Evolutionary conservation across 1,140 invertebrate genomes (phyloP).

Genomic region (Panagrolaimus sp.): DNA sequence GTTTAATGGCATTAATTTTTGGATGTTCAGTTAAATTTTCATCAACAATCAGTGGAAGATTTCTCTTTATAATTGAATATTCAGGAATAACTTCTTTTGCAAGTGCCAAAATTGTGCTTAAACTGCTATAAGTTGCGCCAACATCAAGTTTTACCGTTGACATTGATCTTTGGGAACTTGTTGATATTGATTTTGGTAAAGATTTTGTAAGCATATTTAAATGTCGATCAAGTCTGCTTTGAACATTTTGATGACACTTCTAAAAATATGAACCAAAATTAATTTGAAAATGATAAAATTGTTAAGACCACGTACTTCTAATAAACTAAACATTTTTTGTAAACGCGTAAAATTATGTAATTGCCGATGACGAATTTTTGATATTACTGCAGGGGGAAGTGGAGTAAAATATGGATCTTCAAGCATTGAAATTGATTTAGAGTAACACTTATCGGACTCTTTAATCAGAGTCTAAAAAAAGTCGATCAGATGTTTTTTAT

Average conservation of each 20-base stretch:
- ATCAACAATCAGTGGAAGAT: slow-evolving; percentile 11
- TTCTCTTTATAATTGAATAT: background rate
- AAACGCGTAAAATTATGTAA: slow-evolving; percentile 18
- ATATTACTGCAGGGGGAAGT: slow-evolving; percentile 20
- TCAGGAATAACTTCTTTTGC: slow-evolving; percentile 4
- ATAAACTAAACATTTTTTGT: slow-evolving; percentile 23
- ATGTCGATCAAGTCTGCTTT: background rate
- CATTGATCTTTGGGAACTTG: background rate
- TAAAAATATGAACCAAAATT: background rate
- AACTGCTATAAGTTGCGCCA: background rate
- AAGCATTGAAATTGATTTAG: background rate
- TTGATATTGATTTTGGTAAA: slow-evolving; percentile 6
- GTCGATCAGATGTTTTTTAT: too few relatives aligned
- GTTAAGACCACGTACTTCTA: slow-evolving; percentile 17
- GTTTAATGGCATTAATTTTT: slow-evolving; percentile 9
- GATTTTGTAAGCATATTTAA: background rate
- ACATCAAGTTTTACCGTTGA: slow-evolving; percentile 8
- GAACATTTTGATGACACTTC: slow-evolving; percentile 12
- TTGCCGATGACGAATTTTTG: slow-evolving; percentile 9
- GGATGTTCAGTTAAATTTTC: slow-evolving; percentile 9
- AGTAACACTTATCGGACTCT: slow-evolving; percentile 21
- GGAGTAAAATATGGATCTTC: slow-evolving; percentile 14
- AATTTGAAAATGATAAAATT: background rate
- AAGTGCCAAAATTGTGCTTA: background rate
- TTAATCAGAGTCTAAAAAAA: slow-evolving; percentile 19